A percentile compares a stretch with the other conserved stretches of the same genome.
Evolutionary conservation across 2,797 vertebrate species (phyloP).

Genomic region (Hippocampus kuda): DNA sequence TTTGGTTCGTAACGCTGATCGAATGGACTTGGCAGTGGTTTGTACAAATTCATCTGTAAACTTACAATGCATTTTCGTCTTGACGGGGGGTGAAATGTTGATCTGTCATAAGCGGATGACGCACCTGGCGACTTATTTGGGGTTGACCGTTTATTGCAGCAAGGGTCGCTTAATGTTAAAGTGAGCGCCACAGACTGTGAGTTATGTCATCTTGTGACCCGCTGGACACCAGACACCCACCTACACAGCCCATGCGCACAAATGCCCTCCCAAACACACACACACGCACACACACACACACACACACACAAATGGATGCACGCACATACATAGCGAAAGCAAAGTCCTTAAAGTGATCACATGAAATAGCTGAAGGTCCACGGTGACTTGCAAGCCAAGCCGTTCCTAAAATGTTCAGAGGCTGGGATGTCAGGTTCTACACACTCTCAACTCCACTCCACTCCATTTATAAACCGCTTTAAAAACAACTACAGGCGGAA

Average conservation of each 20-base stretch:
- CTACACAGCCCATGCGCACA: background rate
- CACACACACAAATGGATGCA: background rate
- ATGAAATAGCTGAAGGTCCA: background rate
- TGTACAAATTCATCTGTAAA: background rate
- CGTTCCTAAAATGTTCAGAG: background rate
- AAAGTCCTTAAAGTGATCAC: background rate
- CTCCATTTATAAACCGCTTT: background rate
- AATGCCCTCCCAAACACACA: too few relatives aligned
- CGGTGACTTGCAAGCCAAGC: background rate
- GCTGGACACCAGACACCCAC: background rate
- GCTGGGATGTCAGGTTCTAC: background rate
- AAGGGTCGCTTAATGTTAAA: background rate
- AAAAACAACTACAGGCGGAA: background rate
- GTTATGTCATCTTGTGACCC: constrained; percentile 1
- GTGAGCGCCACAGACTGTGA: background rate
- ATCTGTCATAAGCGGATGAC: background rate
- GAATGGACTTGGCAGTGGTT: background rate
- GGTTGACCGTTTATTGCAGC: background rate
- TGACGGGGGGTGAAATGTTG: background rate
- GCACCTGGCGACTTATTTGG: background rate
- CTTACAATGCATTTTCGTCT: background rate
- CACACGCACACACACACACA: too few relatives aligned
- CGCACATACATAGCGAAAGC: background rate
- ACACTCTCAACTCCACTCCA: background rate
- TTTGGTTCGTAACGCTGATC: background rate